phyloP scores from a whole-genome alignment of 2,888 invertebrate genomes.

The Disparrhopalites patrizii region DNA sequence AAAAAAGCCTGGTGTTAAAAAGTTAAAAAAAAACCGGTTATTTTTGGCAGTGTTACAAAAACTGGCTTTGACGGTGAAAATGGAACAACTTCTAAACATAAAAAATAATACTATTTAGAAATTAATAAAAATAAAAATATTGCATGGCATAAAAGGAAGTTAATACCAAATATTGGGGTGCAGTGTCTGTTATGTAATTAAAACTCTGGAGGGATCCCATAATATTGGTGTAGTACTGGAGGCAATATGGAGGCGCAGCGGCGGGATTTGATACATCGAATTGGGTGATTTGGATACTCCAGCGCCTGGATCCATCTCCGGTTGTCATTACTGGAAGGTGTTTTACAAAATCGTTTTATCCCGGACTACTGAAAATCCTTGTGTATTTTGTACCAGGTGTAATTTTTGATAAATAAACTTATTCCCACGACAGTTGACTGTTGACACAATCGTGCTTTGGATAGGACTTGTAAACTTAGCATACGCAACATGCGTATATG shows the following conservation, averaged over 20 bases:
- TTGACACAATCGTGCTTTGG: too few species aligned
- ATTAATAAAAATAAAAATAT: too few species aligned
- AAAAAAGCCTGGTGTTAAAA: too few species aligned
- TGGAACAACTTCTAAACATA: neutral
- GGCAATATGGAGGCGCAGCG: slow-evolving; percentile 62
- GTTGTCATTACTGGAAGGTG: slow-evolving; percentile 61
- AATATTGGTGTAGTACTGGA: slow-evolving; percentile 63
- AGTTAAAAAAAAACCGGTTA: too few species aligned
- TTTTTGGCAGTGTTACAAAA: neutral
- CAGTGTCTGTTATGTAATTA: slow-evolving; percentile 58
- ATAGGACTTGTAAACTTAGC: too few species aligned
- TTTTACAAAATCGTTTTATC: too few species aligned
- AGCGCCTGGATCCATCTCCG: slow-evolving; percentile 41
- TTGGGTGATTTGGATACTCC: slow-evolving; percentile 54
- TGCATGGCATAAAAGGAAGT: too few species aligned
- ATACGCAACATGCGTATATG: too few species aligned
- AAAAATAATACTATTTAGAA: neutral
- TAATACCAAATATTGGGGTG: slow-evolving; percentile 46
- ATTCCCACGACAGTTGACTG: too few species aligned
- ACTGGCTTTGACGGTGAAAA: neutral
- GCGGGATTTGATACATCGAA: slow-evolving; percentile 26
- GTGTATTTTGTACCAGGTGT: too few species aligned
- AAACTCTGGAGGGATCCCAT: slow-evolving; percentile 65
- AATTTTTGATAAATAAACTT: too few species aligned
- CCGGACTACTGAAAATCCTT: too few species aligned